Evolutionary conservation across 2,113 vertebrate species (phyloP), one percentile per base, ranked within the genome.

Genomic region (Tachysurus fulvidraco): DNA sequence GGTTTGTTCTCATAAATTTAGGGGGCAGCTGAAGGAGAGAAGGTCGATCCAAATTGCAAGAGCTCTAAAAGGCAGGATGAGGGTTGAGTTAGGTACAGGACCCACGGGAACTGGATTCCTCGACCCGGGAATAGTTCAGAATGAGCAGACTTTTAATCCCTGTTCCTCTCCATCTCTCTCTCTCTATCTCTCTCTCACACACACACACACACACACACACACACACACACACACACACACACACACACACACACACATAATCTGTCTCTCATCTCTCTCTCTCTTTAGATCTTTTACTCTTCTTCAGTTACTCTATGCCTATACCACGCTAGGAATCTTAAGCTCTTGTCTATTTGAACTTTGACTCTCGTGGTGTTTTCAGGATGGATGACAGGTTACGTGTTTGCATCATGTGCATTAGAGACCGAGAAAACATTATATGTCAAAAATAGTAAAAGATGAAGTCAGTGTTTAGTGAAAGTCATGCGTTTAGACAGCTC

Each of bases 121-220:
- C 91, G 89, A 91, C 93, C 94, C 92, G 92, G 92, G 93, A 95
- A 95, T 95, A 95, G 94, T 95, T 94, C 93, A 94, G 93, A 94
- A 95, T 94, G 94, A 94, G 90, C 65, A 85, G 93, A 92, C 94
- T 93, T 92, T 94, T 95, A 95, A 95, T 95, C 94, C 94, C 89
- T 81, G 79, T 79, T 67, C 36, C 74, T 90, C 91, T 86, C 55
- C 30, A 83, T 57, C 36, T 91, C 91, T 91, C 55, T 85, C 74
- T 82, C 64, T 93, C 91, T 93, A 89, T 89, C 84, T 89, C 90
- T 92, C 90, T 86, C 60, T 78, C 83, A 25, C 23, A n/a, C 21
- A 74, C n/a, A 16, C 14, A 36, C 28, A 46, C 52, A 67, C 46
- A 55, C n/a, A 69, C 46, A 65, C n/a, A 30, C n/a, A 30, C 46